Conservation (phyloP, 1,140 invertebrate species). For the Atta colombica region DNA sequence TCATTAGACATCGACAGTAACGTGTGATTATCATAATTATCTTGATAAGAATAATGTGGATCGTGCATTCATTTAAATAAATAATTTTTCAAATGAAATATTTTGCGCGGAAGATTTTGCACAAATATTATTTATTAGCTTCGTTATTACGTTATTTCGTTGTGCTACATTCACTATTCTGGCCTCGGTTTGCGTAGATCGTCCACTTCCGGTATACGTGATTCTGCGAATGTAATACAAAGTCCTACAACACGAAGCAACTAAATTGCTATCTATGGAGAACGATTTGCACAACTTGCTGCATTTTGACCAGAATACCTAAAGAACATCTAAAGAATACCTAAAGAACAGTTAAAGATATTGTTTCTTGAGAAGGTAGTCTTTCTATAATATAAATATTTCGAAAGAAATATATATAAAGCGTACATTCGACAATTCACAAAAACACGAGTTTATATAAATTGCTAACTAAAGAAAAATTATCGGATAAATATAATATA, state of each 20-base stretch:
- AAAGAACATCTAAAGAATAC: background rate
- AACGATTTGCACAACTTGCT: background rate
- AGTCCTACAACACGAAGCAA: constrained; percentile 7
- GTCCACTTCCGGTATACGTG: constrained; percentile 45
- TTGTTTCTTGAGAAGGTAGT: background rate
- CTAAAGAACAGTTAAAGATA: background rate
- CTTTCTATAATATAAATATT: background rate
- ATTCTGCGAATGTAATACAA: constrained; percentile 24
- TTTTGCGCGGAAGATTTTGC: background rate
- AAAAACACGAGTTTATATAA: background rate
- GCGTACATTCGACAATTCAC: background rate
- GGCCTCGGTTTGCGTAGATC: constrained; percentile 27
- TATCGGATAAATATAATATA: background rate
- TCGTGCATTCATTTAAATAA: background rate
- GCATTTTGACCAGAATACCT: background rate
- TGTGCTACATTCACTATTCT: background rate
- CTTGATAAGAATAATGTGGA: background rate
- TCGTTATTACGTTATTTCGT: background rate
- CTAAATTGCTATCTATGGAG: constrained; percentile 14
- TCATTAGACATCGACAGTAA: constrained; percentile 17
- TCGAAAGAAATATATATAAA: background rate
- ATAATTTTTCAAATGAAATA: background rate
- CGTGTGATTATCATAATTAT: constrained; percentile 16
- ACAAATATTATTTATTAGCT: background rate
- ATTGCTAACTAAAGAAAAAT: background rate